These are phyloP conservation scores for Loxodonta africana DNA, from an alignment of 2,113 vertebrate species.

Conservation along the genomic window DNA sequence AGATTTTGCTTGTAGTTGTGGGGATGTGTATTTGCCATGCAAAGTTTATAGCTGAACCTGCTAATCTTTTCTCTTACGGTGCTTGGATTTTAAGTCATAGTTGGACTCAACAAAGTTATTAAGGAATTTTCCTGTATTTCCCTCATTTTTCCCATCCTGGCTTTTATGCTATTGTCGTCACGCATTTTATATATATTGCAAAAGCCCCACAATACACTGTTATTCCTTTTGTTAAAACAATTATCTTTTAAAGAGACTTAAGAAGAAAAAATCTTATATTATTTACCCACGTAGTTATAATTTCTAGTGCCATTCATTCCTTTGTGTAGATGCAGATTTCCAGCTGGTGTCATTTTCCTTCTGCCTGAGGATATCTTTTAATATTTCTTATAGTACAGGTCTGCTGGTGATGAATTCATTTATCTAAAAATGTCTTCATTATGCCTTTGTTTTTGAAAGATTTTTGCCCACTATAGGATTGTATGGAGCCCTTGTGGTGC, in stretches of 20 bases:
- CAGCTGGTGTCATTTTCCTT: background rate
- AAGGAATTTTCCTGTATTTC: background rate
- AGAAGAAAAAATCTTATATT: background rate
- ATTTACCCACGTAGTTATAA: background rate
- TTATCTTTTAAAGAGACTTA: background rate
- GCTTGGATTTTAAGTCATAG: conserved; percentile 18
- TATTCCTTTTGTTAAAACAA: background rate
- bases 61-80: conserved; percentile 5
- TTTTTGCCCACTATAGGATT: background rate
- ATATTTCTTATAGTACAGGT: background rate
- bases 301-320: no score
- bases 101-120: background rate
- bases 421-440: conserved; percentile 13
- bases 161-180: background rate
- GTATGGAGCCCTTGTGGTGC: no score
- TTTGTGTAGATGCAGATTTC: background rate
- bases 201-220: background rate
- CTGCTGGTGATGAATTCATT: background rate
- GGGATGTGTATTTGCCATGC: background rate
- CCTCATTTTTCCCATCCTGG: background rate
- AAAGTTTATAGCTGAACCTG: conserved; percentile 9
- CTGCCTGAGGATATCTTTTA: background rate
- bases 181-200: background rate
- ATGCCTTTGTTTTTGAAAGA: background rate
- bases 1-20: conserved; percentile 5